phyloP scores from a whole-genome alignment of 92 coral and sea anemone species.

The Bergia puertoricense region DNA sequence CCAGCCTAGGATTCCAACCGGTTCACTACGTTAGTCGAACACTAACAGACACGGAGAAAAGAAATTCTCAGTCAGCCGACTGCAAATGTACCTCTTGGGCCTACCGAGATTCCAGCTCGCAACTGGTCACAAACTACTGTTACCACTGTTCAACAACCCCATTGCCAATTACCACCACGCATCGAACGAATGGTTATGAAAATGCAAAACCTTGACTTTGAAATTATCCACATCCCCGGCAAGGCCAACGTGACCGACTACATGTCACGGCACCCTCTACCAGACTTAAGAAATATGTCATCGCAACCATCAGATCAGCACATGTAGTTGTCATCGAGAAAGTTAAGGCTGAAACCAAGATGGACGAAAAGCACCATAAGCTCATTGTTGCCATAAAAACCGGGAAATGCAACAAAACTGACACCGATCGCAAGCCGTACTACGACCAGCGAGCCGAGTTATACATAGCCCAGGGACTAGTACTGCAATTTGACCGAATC shows the following conservation, averaged over 20 bases:
- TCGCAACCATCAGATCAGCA: neutral
- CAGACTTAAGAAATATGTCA: constrained; percentile 44
- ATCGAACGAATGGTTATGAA: constrained; percentile 62
- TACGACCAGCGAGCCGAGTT: neutral
- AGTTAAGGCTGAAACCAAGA: constrained; percentile 29
- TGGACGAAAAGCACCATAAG: neutral
- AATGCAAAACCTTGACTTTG: constrained; percentile 66
- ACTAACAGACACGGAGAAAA: constrained; percentile 48
- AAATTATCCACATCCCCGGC: constrained; percentile 51
- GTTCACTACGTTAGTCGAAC: constrained; percentile 58
- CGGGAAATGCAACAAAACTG: too few relatives aligned
- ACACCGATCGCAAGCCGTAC: too few relatives aligned
- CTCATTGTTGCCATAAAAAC: too few relatives aligned
- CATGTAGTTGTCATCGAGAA: too few relatives aligned
- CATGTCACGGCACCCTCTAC: constrained; percentile 24
- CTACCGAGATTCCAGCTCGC: constrained; percentile 60
- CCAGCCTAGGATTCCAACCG: constrained; percentile 52
- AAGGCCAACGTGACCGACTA: constrained; percentile 58
- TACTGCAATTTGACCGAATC: too few relatives aligned
- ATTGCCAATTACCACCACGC: constrained; percentile 68
- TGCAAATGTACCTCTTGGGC: constrained; percentile 58
- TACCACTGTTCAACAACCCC: constrained; percentile 68
- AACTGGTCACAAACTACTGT: constrained; percentile 68
- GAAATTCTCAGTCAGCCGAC: constrained; percentile 62
- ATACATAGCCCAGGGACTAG: constrained; percentile 40